Conservation (phyloP, 2,888 invertebrate species). For the Calameuta filiformis region DNA sequence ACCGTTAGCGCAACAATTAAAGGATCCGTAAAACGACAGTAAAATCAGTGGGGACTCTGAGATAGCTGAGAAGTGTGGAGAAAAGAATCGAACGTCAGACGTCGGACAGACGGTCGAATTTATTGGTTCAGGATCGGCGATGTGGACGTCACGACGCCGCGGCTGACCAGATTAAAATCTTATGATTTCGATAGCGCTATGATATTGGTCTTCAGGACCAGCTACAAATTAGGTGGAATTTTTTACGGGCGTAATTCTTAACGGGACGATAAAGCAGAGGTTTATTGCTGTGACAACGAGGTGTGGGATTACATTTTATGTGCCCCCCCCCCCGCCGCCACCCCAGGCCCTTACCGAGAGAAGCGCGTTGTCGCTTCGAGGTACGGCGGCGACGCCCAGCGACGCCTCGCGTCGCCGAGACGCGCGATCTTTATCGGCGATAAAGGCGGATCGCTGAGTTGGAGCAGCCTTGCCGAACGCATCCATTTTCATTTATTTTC, state of each 20-base stretch:
- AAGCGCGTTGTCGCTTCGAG: neutral
- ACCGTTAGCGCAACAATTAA: conserved; percentile 14
- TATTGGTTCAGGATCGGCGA: too few relatives aligned
- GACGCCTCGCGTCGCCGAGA: neutral
- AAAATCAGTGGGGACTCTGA: too few relatives aligned
- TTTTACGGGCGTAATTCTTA: conserved; percentile 38
- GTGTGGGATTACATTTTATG: conserved; percentile 37
- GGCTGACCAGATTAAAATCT: neutral
- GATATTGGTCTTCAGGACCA: conserved; percentile 18
- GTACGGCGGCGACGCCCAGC: neutral
- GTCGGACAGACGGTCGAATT: too few relatives aligned
- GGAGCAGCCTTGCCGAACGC: neutral
- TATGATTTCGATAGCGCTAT: conserved; percentile 4
- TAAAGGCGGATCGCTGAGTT: conserved; percentile 29
- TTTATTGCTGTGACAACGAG: conserved; percentile 36
- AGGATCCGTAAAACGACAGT: conserved; percentile 6
- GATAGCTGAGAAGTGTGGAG: too few relatives aligned
- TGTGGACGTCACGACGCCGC: neutral
- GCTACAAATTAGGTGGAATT: conserved; percentile 28
- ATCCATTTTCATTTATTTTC: neutral
- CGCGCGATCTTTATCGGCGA: conserved; percentile 37
- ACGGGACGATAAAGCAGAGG: conserved; percentile 31
- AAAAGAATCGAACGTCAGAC: too few relatives aligned
- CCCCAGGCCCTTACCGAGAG: neutral
- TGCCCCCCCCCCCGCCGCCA: conserved; percentile 24